Conservation (phyloP, 1,140 invertebrate species). For the Ostrea edulis region DNA sequence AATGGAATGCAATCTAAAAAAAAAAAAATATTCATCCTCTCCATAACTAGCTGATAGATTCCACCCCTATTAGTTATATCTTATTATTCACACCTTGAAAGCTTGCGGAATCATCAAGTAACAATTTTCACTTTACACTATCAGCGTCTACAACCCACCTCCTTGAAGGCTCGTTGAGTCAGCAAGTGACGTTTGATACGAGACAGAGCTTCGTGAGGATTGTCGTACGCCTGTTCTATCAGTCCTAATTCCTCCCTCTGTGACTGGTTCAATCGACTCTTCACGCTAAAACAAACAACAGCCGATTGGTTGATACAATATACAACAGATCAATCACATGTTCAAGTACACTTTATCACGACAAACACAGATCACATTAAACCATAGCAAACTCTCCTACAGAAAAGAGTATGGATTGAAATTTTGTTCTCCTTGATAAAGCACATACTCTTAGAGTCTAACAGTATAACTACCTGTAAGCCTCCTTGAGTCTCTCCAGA, state of each 20-base stretch:
- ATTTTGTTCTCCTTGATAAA: background rate
- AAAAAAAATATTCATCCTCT: too few relatives aligned
- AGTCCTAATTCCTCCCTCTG: slow-evolving; percentile 98
- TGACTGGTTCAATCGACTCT: slow-evolving; percentile 98
- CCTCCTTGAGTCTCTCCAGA: slow-evolving; percentile 97
- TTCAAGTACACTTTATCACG: too few relatives aligned
- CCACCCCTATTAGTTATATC: too few relatives aligned
- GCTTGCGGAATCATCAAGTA: too few relatives aligned
- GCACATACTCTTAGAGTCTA: background rate
- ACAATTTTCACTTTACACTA: too few relatives aligned
- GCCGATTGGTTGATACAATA: background rate
- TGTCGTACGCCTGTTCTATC: slow-evolving; percentile 99
- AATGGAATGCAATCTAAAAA: too few relatives aligned
- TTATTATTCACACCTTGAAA: too few relatives aligned
- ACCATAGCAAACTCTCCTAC: too few relatives aligned
- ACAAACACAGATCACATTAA: too few relatives aligned
- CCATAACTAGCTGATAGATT: too few relatives aligned
- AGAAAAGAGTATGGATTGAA: background rate
- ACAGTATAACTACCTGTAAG: slow-evolving; percentile 85
- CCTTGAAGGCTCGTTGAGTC: slow-evolving; percentile 98
- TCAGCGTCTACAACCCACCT: slow-evolving; percentile 82
- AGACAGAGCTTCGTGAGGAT: slow-evolving; percentile 99
- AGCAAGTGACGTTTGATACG: slow-evolving; percentile 99
- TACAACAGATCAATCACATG: background rate
- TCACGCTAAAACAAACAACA: slow-evolving; percentile 87